Percentiles rank a stretch among this genome's conserved stretches.
phyloP scores from a whole-genome alignment of 2,888 invertebrate genomes.

The Tridacna crocea region DNA sequence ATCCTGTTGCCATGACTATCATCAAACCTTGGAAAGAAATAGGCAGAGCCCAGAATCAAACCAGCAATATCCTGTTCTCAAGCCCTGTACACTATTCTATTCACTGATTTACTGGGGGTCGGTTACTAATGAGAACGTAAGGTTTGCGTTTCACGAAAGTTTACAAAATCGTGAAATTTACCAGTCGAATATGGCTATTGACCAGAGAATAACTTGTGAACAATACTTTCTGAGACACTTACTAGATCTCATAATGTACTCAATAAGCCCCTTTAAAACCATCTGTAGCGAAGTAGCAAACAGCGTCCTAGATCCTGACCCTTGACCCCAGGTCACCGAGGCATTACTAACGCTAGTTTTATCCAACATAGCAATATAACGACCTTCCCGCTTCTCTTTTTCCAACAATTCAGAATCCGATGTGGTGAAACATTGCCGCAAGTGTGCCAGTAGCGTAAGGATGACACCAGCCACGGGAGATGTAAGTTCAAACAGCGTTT shows the following conservation, averaged over 20 bases:
- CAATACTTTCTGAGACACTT: too few relatives aligned
- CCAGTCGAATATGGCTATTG: too few relatives aligned
- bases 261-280: slow-evolving; percentile 88
- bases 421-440: slow-evolving; percentile 86
- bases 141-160: too few relatives aligned
- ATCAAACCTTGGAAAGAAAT: too few relatives aligned
- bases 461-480: slow-evolving; percentile 92
- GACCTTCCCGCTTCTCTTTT: slow-evolving; percentile 50
- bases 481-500: slow-evolving; percentile 91
- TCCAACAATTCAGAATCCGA: slow-evolving; percentile 51
- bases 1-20: too few relatives aligned
- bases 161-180: too few relatives aligned
- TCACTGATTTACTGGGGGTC: too few relatives aligned
- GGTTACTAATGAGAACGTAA: too few relatives aligned
- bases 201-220: too few relatives aligned
- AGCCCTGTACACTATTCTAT: too few relatives aligned
- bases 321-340: slow-evolving; percentile 65
- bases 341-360: slow-evolving; percentile 50
- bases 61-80: too few relatives aligned
- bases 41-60: too few relatives aligned
- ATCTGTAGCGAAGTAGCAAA: slow-evolving; percentile 83
- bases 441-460: slow-evolving; percentile 90
- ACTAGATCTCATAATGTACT: slow-evolving; percentile 92
- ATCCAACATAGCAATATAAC: slow-evolving; percentile 87
- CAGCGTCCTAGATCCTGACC: slow-evolving; percentile 77